Base-by-base conservation (phyloP, 2,113 vertebrate genomes). In the Seriola quinqueradiata region DNA sequence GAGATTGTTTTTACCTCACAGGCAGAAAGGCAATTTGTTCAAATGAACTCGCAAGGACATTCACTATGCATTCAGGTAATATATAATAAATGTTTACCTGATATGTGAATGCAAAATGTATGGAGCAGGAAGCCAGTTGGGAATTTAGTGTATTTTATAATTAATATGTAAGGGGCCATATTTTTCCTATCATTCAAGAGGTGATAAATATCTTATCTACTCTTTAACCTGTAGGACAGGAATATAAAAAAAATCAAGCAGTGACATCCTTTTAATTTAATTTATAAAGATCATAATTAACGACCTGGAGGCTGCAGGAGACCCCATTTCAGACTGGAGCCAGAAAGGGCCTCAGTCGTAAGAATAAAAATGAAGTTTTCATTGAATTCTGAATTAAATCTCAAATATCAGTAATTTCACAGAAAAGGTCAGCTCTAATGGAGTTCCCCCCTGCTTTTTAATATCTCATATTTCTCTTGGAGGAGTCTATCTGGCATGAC, bases 361-460 rank as follows among this genome's bases (percentile, higher is more conserved):
- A 87, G 93, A 93, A 93, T 95, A 92, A 94, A 94, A 93, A 93
- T 86, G 86, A 95, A 92, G 90, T 95, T 95, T 95, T 95, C 93
- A 95, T 93, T 91, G 90, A 94, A 93, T 94, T 95, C 70, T 40
- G 91, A 95, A 95, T 94, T 93, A 95, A 95, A 94, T 93, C 92
- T 95, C 92, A 95, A 95, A 96, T 95, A 95, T 95, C 94, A 95
- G 95, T 95, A 94, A 95, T 95, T 94, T 94, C 93, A 93, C 91
- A 92, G 89, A 90, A 95, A 95, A 96, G 95, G 95, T 96, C 95
- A 96, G 87, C 87, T 85, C 91, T 96, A 95, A 96, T 94, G 91
- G 93, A 95, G 93, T 94, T 78, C 90, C 90, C 82, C 90, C 88
- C 85, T 83, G 87, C 82, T 88, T 93, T 94, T 95, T 93, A 94